Base-by-base conservation (phyloP, 1,140 invertebrate species). In the Mycetomoellerius zeteki region DNA sequence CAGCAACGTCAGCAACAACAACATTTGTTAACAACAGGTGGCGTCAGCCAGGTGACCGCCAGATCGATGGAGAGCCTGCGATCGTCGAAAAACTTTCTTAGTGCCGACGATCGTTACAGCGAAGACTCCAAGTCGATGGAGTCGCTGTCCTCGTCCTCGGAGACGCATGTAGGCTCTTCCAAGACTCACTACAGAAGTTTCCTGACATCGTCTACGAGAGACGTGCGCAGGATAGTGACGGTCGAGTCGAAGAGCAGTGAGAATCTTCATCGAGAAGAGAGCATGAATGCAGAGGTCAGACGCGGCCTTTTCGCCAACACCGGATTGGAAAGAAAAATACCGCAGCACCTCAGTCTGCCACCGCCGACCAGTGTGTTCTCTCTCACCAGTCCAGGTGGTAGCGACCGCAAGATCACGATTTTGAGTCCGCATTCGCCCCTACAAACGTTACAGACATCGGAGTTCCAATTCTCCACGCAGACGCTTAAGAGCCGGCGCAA, bases 341-440 rank as follows among this genome's bases (percentile, higher is more conserved):
- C 97, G 2, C 97, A 97, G 76, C 97, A 98, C 90, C 94, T 98
- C 7, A 97, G 97, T 87, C 93, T 98, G 24, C 96, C 96, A 0
- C 97, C 97, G 0, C 97, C 97, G 0, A 96, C 96, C 43, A 96
- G 96, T 33, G 95, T 96, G 81, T 96, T 93, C 89, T 96, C 89
- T 62, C 91, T 92, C 91, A 96, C 95, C 67, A 96, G 91, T 92
- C 95, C 94, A 50, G 96, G 91, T 85, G 96, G 94, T 87, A 96
- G 96, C 43, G 96, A 97, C 76, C 92, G 96, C 21, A 96, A 95
- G 60, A 96, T 98, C 33, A 97, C 97, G 7, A 98, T 98, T 64
- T 94, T 98, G 56, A 97, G 97, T 62, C 97, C 97, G 0, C 97
- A 97, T 93, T 97, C 97, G 90, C 97, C 97, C 0, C 93, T 96